Percentiles rank a stretch among this genome's conserved stretches.
Conservation (phyloP, 2,888 invertebrate species). For the Aelia acuminata region DNA sequence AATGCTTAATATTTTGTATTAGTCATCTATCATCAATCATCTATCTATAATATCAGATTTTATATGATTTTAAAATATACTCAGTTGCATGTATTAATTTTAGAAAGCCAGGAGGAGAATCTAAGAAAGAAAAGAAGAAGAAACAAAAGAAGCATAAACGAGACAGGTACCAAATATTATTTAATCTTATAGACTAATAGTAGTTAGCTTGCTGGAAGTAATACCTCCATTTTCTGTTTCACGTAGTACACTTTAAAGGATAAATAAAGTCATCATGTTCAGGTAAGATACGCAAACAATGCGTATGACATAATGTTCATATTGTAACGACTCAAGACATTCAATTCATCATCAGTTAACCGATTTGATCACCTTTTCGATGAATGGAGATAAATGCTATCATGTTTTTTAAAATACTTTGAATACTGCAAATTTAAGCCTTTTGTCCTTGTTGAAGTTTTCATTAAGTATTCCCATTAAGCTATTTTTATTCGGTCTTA, state of each 20-base stretch:
- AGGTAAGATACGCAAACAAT: slow-evolving; percentile 62
- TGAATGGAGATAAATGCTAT: slow-evolving; percentile 15
- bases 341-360: slow-evolving; percentile 17
- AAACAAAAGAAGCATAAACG: slow-evolving; percentile 80
- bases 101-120: slow-evolving; percentile 67
- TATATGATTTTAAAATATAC: not conserved
- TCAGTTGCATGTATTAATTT: slow-evolving; percentile 46
- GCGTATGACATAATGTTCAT: slow-evolving; percentile 51
- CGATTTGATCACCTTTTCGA: slow-evolving; percentile 25
- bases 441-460: not conserved
- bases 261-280: slow-evolving; percentile 60
- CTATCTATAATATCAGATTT: not conserved
- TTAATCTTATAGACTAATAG: slow-evolving; percentile 22
- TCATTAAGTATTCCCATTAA: slow-evolving; percentile 4
- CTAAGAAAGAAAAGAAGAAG: slow-evolving; percentile 75
- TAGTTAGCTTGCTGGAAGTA: slow-evolving; percentile 63
- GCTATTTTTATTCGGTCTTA: not conserved
- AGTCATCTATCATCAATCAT: too few relatives aligned
- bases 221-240: slow-evolving; percentile 66
- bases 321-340: slow-evolving; percentile 51
- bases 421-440: not conserved
- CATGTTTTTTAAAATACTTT: not conserved
- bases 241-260: slow-evolving; percentile 65
- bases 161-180: slow-evolving; percentile 73
- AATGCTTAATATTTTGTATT: too few relatives aligned